Conservation (phyloP, 2,888 invertebrate genomes). For the Agrotis puta region DNA sequence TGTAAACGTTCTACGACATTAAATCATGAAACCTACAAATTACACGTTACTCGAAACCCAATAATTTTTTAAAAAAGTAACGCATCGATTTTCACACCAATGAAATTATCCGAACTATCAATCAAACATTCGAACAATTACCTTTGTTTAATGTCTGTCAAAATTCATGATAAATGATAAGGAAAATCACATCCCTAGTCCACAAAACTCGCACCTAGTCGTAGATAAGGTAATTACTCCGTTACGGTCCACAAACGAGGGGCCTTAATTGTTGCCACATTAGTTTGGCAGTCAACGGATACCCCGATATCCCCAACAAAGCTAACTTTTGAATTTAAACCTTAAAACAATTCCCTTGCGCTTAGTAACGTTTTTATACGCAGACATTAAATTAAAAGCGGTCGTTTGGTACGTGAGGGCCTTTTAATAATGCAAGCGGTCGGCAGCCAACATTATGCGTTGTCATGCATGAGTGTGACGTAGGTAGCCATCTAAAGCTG, state of each 20-base stretch:
- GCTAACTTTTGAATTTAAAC: constrained; percentile 57
- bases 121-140: constrained; percentile 13
- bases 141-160: constrained; percentile 21
- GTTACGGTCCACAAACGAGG: constrained; percentile 47
- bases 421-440: constrained; percentile 81
- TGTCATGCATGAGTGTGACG: constrained; percentile 77
- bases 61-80: too few relatives aligned
- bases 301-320: constrained; percentile 36
- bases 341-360: constrained; percentile 63
- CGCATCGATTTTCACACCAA: background rate
- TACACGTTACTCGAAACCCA: too few relatives aligned
- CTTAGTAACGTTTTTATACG: constrained; percentile 70
- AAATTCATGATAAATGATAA: constrained; percentile 33
- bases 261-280: constrained; percentile 58
- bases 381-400: constrained; percentile 77
- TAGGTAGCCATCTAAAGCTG: constrained; percentile 57
- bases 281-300: constrained; percentile 54
- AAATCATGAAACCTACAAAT: too few relatives aligned
- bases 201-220: constrained; percentile 40
- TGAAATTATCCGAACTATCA: background rate
- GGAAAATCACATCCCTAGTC: constrained; percentile 37
- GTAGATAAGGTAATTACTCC: constrained; percentile 53
- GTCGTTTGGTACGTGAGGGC: constrained; percentile 70
- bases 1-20: too few relatives aligned
- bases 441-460: constrained; percentile 75